Evolutionary conservation across 2,888 invertebrate species (phyloP), one percentile per base, ranked within the genome.

Genomic region (Xestoiulus laeticollis): DNA sequence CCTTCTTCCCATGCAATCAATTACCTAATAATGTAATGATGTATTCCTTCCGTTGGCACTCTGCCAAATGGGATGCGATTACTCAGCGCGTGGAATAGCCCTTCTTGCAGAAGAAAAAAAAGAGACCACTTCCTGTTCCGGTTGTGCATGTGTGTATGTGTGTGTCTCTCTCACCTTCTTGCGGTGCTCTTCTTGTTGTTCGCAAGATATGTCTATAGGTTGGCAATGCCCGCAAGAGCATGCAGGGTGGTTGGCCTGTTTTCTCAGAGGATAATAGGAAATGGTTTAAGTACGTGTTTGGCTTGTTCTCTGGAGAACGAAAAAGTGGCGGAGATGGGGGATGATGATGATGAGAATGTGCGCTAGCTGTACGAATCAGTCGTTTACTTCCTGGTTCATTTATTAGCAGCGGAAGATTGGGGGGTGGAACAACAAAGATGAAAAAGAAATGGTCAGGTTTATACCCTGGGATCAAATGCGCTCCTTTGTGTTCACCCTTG

Each of bases 311-410:
- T 59, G 59, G 59, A 59, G 59, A n/a, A 22, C 59, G 59, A 19
- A 59, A 59, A 59, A 19, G n/a, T 59, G 59, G 59, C 59, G 59
- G n/a, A 59, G 59, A 59, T 59, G 59, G 59, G 22, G n/a, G n/a
- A n/a, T n/a, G 59, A 59, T 59, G 59, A 59, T 59, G 59, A 59
- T 59, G 59, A n/a, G 59, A 59, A 43, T 5, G 43, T 8, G 43
- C 43, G 43, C 43, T 43, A n/a, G n/a, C n/a, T n/a, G n/a, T n/a
- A 5, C 43, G 43, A 43, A 59, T 59, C 59, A 59, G 22, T 59
- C 59, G 59, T n/a, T n/a, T 59, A 59, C 59, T 59, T 59, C 59
- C 59, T 59, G 59, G 59, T 59, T 59, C 59, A n/a, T 59, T 59
- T 59, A n/a, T n/a, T 59, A 59, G 59, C 59, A 19, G 59, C 59